Conservation (phyloP, 1,140 invertebrate species). For the Daktulosphaira vitifoliae region DNA sequence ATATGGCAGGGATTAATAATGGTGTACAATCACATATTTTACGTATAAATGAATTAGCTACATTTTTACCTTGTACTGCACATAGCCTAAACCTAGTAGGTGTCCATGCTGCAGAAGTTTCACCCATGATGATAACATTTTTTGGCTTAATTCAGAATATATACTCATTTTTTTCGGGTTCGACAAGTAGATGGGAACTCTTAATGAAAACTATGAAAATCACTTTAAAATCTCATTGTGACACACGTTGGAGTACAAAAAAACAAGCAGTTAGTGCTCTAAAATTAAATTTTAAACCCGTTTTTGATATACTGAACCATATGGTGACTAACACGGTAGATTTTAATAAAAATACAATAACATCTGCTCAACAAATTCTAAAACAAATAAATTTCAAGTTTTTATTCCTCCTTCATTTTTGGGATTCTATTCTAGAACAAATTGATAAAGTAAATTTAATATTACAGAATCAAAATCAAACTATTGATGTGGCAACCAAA, state of each 20-base stretch:
- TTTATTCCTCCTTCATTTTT: not conserved
- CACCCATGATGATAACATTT: constrained; percentile 36
- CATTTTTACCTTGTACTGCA: constrained; percentile 40
- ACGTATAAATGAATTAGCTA: constrained; percentile 34
- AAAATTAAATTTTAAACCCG: constrained; percentile 3
- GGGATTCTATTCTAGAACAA: constrained; percentile 5
- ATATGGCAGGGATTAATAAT: not conserved
- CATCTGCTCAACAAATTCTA: constrained; percentile 2
- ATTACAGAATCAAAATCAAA: constrained; percentile 1
- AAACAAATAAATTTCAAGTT: not conserved
- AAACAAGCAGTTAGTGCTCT: not conserved
- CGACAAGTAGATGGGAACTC: constrained; percentile 36
- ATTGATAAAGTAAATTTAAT: constrained; percentile 6
- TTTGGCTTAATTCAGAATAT: constrained; percentile 38
- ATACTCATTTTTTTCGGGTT: constrained; percentile 39
- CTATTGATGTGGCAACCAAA: not conserved
- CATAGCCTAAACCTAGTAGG: constrained; percentile 41
- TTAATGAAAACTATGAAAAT: constrained; percentile 18
- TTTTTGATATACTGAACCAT: not conserved
- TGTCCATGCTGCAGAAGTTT: constrained; percentile 41
- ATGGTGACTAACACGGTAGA: not conserved
- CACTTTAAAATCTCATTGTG: constrained; percentile 1
- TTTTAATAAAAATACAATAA: constrained; percentile 6
- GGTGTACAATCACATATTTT: constrained; percentile 1
- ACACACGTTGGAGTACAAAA: constrained; percentile 34